Percentiles rank a stretch among this genome's conserved stretches.
Evolutionary conservation across 2,113 vertebrate species (phyloP).

Genomic region (Carollia perspicillata): DNA sequence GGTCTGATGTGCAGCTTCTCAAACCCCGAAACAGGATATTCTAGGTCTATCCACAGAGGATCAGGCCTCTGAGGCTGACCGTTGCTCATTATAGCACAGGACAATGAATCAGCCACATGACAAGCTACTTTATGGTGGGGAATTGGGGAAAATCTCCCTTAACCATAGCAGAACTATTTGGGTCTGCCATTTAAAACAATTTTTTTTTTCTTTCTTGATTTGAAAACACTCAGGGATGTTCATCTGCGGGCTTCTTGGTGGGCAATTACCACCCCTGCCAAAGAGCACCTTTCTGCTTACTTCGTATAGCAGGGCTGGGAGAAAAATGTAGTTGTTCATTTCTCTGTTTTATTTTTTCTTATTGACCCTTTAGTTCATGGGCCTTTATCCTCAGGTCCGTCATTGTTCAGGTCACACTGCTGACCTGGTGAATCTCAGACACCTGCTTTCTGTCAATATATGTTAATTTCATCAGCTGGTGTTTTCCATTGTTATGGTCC

Average conservation of each 20-base stretch:
- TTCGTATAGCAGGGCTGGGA: neutral
- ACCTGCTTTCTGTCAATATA: neutral
- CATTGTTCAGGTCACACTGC: neutral
- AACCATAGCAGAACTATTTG: neutral
- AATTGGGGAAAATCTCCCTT: neutral
- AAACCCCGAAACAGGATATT: neutral
- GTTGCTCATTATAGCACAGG: neutral
- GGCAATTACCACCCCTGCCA: neutral
- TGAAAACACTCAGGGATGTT: neutral
- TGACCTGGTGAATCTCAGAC: neutral
- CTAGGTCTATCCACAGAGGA: neutral
- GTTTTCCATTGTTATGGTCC: neutral
- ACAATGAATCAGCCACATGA: neutral
- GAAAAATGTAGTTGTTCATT: neutral
- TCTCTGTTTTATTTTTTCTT: neutral
- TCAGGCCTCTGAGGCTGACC: neutral
- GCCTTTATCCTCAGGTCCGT: neutral
- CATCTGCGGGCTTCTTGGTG: neutral
- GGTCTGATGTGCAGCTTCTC: neutral
- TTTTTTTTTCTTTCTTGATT: neutral
- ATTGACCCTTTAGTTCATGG: neutral
- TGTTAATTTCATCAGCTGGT: neutral
- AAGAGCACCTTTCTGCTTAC: neutral
- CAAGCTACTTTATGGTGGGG: neutral
- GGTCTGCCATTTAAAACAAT: neutral